These are phyloP conservation scores for Hydrozoanthus gracilis DNA, from an alignment of 92 coral and sea anemone species.

Conservation along the genomic window DNA sequence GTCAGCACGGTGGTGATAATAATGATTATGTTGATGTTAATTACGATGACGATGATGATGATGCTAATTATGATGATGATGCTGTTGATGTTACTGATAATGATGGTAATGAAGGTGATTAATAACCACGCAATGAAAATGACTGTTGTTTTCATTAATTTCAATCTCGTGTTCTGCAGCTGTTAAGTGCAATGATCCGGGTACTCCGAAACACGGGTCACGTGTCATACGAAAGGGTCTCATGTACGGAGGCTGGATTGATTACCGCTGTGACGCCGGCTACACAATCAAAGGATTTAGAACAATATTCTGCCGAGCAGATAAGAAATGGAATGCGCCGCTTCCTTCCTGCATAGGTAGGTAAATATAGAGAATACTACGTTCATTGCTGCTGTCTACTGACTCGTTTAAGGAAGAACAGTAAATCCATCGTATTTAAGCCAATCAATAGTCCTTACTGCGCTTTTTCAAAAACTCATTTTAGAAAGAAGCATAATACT, in stretches of 20 bases:
- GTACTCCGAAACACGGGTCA: conserved; percentile 50
- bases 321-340: conserved; percentile 43
- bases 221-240: conserved; percentile 5
- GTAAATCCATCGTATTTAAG: background rate
- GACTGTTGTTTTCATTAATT: too few relatives aligned
- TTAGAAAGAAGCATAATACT: too few relatives aligned
- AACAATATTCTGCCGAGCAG: conserved; percentile 39
- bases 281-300: conserved; percentile 36
- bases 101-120: too few relatives aligned
- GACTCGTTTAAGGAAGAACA: background rate
- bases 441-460: too few relatives aligned
- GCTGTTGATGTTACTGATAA: too few relatives aligned
- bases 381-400: too few relatives aligned
- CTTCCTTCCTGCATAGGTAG: conserved; percentile 54
- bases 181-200: conserved; percentile 56
- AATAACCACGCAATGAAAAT: too few relatives aligned
- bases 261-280: conserved; percentile 29
- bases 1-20: too few relatives aligned
- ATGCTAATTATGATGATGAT: too few relatives aligned
- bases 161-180: conserved; percentile 22
- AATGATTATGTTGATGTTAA: too few relatives aligned
- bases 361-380: background rate
- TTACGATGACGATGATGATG: too few relatives aligned
- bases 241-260: conserved; percentile 36
- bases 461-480: too few relatives aligned